phyloP scores from a whole-genome alignment of 2,888 invertebrate species.

The Mesochorus sp. region DNA sequence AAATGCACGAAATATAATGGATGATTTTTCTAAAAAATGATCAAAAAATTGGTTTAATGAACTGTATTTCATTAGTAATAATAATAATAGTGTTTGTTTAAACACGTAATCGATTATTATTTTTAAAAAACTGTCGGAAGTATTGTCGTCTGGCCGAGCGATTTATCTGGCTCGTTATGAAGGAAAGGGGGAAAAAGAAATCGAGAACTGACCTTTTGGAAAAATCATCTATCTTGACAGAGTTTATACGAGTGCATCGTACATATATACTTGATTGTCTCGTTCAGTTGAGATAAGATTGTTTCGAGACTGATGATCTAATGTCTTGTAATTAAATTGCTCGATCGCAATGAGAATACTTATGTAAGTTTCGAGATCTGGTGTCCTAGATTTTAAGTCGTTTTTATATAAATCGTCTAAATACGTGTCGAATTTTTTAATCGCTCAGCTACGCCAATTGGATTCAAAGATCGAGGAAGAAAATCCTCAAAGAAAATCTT shows the following conservation, averaged over 20 bases:
- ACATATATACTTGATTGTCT: neutral
- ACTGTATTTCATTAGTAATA: too few species aligned
- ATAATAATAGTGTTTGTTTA: too few species aligned
- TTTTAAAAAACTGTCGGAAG: neutral
- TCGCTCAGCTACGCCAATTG: too few species aligned
- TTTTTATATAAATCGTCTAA: neutral
- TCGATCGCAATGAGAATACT: neutral
- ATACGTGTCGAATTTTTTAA: neutral
- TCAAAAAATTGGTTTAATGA: too few species aligned
- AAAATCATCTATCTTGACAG: neutral
- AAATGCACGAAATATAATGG: too few species aligned
- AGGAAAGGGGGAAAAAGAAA: neutral
- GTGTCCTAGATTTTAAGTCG: neutral
- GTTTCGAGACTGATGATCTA: neutral
- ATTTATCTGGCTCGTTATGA: neutral
- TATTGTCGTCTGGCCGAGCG: neutral
- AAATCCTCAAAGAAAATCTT: too few species aligned
- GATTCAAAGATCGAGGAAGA: too few species aligned
- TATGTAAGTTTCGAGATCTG: neutral
- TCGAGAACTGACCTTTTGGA: constrained; percentile 25
- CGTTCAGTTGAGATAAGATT: constrained; percentile 22
- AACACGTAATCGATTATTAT: too few species aligned
- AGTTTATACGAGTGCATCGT: neutral
- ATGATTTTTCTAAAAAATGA: too few species aligned
- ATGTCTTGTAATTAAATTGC: constrained; percentile 1